Evolutionary conservation across 1,140 invertebrate species (phyloP).

Genomic region (Oreohelix idahoensis): DNA sequence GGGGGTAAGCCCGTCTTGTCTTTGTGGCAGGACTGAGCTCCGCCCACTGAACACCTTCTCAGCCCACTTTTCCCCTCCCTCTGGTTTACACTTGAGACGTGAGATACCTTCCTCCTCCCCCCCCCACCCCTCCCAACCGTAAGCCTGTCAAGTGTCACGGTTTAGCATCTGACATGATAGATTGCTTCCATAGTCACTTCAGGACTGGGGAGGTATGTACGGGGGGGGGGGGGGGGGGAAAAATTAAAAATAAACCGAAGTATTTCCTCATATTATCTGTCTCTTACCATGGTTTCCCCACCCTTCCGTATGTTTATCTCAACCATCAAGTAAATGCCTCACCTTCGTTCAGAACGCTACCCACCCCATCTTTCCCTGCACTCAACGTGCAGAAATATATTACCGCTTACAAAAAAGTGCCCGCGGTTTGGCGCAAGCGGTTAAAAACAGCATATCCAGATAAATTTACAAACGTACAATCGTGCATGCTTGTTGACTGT

Average conservation of each 20-base stretch:
- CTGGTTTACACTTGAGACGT: not conserved
- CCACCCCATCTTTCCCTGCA: not conserved
- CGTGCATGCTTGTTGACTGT: too few relatives aligned
- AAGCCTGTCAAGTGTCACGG: conserved; percentile 68
- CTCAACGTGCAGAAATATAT: not conserved
- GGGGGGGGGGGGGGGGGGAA: conserved; percentile 54
- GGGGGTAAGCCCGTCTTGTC: not conserved
- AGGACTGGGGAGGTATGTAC: conserved; percentile 39
- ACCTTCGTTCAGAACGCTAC: not conserved
- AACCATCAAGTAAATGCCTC: not conserved
- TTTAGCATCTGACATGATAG: conserved; percentile 66
- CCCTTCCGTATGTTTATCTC: too few relatives aligned
- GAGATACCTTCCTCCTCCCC: not conserved
- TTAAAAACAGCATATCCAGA: too few relatives aligned
- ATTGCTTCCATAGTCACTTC: conserved; percentile 57
- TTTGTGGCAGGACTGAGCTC: not conserved
- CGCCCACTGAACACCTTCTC: conserved; percentile 15
- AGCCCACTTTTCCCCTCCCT: not conserved
- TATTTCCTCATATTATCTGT: too few relatives aligned
- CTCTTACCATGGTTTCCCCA: not conserved
- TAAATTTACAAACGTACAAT: too few relatives aligned
- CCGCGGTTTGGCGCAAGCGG: too few relatives aligned
- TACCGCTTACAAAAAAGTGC: too few relatives aligned
- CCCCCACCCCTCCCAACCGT: conserved; percentile 46
- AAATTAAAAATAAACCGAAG: too few relatives aligned